Evolutionary conservation across 2,888 invertebrate genomes (phyloP).

Genomic region (Oxycera nigricornis): DNA sequence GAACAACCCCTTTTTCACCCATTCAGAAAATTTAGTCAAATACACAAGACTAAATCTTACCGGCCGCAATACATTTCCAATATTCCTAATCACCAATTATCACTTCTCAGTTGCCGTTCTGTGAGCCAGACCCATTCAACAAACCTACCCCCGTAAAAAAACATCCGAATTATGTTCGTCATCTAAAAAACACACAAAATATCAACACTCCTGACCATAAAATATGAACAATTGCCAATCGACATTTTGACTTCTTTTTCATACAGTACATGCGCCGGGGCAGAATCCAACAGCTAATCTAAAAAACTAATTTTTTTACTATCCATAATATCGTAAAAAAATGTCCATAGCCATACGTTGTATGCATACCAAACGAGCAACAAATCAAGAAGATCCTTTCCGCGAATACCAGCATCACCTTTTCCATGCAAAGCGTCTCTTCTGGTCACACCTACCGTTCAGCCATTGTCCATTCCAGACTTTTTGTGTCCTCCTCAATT

Average conservation of each 20-base stretch:
- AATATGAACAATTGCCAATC: neutral
- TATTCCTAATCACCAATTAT: too few relatives aligned
- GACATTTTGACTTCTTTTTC: neutral
- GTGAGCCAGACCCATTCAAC: too few relatives aligned
- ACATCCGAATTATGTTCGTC: neutral
- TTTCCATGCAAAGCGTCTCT: neutral
- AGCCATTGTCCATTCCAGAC: too few relatives aligned
- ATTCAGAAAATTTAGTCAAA: too few relatives aligned
- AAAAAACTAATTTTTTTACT: slow-evolving; percentile 6
- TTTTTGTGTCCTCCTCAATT: too few relatives aligned
- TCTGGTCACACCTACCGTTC: slow-evolving; percentile 1
- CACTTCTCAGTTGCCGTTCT: too few relatives aligned
- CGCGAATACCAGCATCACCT: neutral
- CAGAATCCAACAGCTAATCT: neutral
- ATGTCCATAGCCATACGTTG: neutral
- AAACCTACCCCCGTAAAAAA: too few relatives aligned
- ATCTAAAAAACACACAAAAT: neutral
- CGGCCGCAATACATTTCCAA: too few relatives aligned
- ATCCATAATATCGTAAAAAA: neutral
- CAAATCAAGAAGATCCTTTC: neutral
- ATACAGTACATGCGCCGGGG: neutral
- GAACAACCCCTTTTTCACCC: too few relatives aligned
- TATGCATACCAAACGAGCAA: neutral
- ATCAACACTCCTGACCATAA: neutral
- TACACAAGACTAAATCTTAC: too few relatives aligned